Evolutionary conservation across 2,888 invertebrate species (phyloP), one percentile per base, ranked within the genome.

Genomic region (Drosophila macrothrix): DNA sequence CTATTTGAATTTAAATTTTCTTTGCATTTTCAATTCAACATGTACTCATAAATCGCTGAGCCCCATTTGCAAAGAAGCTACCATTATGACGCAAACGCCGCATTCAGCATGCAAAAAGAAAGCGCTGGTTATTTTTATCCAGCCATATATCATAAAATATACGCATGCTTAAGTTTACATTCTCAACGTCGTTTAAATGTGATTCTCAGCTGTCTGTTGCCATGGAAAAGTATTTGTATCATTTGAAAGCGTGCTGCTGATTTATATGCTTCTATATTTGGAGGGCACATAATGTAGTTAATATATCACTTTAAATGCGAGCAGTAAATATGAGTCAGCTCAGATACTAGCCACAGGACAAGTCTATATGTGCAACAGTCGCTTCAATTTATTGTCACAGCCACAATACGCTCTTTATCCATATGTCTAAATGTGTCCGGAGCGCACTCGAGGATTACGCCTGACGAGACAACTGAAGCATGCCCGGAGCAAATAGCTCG

Each of bases 271-370:
- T 28, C 29, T 39, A 31, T 54, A 39, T 58, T 62, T 67, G 25
- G 62, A 72, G 63, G 66, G 72, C 70, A 50, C 52, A 65, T 43
- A 68, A 58, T 56, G 76, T 33, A 59, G 63, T 66, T 52, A 80
- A 88, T 83, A 82, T 75, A 72, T 88, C 73, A 83, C 66, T 73
- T 71, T 70, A 83, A 82, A 78, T 76, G 67, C 61, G 67, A 73
- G 67, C 61, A 67, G 81, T 66, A 80, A 81, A 73, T 67, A 72
- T 54, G 60, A 72, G 64, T 66, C 50, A 53, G 73, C 56, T 69
- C 54, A 67, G 46, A 56, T 25, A 35, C 41, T 54, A 25, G 54
- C 37, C 59, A 55, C 49, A 58, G 67, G 73, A 74, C 41, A 67
- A 53, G 46, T 39, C 41, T 35, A 2, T 25, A 28, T 63, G 19